phyloP scores from a whole-genome alignment of 2,888 invertebrate species.

The Sericinus montela region DNA sequence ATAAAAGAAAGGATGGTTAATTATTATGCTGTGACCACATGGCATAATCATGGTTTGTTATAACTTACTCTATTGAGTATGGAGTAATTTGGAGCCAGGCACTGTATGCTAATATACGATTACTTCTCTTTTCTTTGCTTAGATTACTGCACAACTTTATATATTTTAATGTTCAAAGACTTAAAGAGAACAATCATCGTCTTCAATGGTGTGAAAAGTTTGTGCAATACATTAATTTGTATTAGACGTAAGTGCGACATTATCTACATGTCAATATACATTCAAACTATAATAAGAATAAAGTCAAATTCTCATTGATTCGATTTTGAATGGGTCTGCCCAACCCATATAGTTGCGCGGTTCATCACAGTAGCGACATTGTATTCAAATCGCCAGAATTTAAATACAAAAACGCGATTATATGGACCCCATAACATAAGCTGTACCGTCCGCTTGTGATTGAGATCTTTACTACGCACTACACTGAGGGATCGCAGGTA shows the following conservation, averaged over 20 bases:
- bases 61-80: too few species aligned
- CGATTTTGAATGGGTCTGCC: slow-evolving; percentile 42
- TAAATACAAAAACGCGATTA: slow-evolving; percentile 78
- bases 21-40: too few species aligned
- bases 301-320: slow-evolving; percentile 14
- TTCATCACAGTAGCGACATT: slow-evolving; percentile 71
- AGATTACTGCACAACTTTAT: slow-evolving; percentile 2
- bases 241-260: not conserved
- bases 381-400: slow-evolving; percentile 75
- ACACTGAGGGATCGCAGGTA: slow-evolving; percentile 25
- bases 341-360: slow-evolving; percentile 54
- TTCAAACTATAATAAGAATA: not conserved
- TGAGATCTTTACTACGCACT: slow-evolving; percentile 60
- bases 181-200: slow-evolving; percentile 45
- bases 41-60: too few species aligned
- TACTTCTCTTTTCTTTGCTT: not conserved
- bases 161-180: slow-evolving; percentile 22
- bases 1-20: too few species aligned
- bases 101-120: too few species aligned
- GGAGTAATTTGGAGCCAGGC: too few species aligned
- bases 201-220: slow-evolving; percentile 53
- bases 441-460: slow-evolving; percentile 58
- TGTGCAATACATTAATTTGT: slow-evolving; percentile 22
- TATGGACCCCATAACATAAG: slow-evolving; percentile 56
- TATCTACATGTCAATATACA: not conserved